A percentile compares a stretch with the other conserved stretches of the same genome.
phyloP scores from a whole-genome alignment of 2,113 vertebrate genomes.

The Sylvilagus bachmani region DNA sequence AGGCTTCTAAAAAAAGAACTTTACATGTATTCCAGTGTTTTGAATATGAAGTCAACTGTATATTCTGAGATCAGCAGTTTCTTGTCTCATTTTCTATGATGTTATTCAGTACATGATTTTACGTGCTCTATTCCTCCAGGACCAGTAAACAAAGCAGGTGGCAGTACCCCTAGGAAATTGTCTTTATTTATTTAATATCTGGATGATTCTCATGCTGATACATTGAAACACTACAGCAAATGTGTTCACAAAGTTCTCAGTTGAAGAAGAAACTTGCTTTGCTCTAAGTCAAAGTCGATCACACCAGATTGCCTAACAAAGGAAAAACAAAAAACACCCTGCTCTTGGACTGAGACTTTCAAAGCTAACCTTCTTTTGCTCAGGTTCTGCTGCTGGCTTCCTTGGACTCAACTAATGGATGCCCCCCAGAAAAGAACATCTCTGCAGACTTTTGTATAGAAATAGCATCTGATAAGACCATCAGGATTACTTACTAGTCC shows the following conservation, averaged over 20 bases:
- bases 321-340: background rate
- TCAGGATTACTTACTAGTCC: background rate
- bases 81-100: background rate
- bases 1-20: slow-evolving; percentile 31
- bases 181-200: slow-evolving; percentile 39
- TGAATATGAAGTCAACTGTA: background rate
- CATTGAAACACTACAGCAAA: slow-evolving; percentile 14
- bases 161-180: background rate
- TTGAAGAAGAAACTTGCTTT: background rate
- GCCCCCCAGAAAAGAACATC: accelerated
- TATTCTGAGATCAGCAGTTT: background rate
- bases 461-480: background rate
- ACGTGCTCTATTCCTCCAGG: background rate
- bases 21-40: slow-evolving; percentile 14
- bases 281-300: slow-evolving; percentile 18
- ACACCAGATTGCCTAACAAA: slow-evolving; percentile 29
- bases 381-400: background rate
- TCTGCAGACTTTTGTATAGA: background rate
- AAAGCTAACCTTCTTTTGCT: background rate
- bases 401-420: background rate
- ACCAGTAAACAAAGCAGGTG: background rate
- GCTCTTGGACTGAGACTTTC: background rate
- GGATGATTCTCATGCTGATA: background rate
- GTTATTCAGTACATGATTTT: background rate
- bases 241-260: background rate